Evolutionary conservation across 2,113 vertebrate species (phyloP), one percentile per base, ranked within the genome.

Genomic region (Syngnathoides biaculeatus): DNA sequence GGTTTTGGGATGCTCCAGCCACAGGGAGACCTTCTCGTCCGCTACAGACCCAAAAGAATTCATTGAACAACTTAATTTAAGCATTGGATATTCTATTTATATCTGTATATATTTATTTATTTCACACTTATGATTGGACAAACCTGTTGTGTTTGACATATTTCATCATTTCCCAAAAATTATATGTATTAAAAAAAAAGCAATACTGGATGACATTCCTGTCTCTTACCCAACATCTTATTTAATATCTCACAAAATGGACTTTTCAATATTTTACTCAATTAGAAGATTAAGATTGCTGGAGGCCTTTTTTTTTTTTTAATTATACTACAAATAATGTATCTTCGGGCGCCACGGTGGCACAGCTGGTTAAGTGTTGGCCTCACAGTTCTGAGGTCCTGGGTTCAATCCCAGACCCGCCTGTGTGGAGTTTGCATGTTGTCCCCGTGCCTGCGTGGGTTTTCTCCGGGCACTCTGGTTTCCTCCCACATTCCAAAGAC

Each of bases 1-100:
- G 90, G 88, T 55, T 95, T 93, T 1, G 94, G 93, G 62, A 88
- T 95, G 66, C 74, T 94, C 30, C 92, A 96, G 83, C 92, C 94
- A 0, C 70, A 89, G 13, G 88, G 81, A 0, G 91, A 93, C 1
- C 66, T 92, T 58, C 69, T 82, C 35, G 50, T 92, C 82, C 89
- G 81, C 30, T 92, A 92, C 85, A 87, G 86, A 65, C 4, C 70
- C 27, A 92, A 86, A 86, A 78, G 11, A 35, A 76, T 26, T 0
- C 61, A 5, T 35, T n/a, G n/a, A n/a, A n/a, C 22, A 55, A 20
- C 17, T 52, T 40, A 55, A 50, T 30, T 68, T 4, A 47, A 1
- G 43, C 67, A 13, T 55, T 20, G 61, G 42, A 62, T 35, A 12
- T 43, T 48, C 9, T 8, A 38, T 47, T 61, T 68, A 64, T 27